Evolutionary conservation across 1,140 invertebrate species (phyloP).

Genomic region (Eciton burchellii): DNA sequence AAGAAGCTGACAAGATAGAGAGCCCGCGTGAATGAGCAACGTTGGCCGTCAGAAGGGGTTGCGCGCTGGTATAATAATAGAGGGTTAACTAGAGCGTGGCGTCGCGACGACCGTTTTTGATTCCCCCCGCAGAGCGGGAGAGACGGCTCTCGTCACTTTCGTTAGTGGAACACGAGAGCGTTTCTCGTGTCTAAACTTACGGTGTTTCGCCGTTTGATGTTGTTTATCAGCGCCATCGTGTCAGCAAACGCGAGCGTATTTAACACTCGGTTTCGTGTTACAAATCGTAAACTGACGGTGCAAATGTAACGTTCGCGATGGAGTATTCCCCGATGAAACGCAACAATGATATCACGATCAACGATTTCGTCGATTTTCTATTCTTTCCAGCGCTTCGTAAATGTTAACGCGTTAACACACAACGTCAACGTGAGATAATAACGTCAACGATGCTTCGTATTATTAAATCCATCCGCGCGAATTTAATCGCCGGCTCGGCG

Average conservation of each 20-base stretch:
- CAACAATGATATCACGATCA: too few species aligned
- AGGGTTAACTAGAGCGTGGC: slow-evolving; percentile 62
- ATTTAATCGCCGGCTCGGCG: not conserved
- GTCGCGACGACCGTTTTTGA: slow-evolving; percentile 25
- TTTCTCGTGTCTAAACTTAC: slow-evolving; percentile 40
- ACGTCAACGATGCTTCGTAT: not conserved
- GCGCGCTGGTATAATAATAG: slow-evolving; percentile 59
- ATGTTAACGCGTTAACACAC: not conserved
- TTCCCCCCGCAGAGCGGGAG: not conserved
- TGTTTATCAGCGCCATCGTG: not conserved
- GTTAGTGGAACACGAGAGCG: slow-evolving; percentile 13
- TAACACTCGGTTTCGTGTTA: slow-evolving; percentile 6
- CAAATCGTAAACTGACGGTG: not conserved
- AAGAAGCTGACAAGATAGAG: not conserved
- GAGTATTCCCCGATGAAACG: too few species aligned
- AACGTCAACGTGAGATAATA: slow-evolving; percentile 10
- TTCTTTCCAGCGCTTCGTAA: not conserved
- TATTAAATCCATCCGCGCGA: not conserved
- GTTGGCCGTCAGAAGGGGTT: slow-evolving; percentile 27
- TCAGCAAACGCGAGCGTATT: not conserved
- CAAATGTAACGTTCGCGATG: not conserved
- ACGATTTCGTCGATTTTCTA: too few species aligned
- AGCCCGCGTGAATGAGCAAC: not conserved
- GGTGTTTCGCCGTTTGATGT: slow-evolving; percentile 18
- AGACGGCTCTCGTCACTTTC: slow-evolving; percentile 1